Conservation (phyloP, 2,797 vertebrate species). For the Corythornis leucogaster region DNA sequence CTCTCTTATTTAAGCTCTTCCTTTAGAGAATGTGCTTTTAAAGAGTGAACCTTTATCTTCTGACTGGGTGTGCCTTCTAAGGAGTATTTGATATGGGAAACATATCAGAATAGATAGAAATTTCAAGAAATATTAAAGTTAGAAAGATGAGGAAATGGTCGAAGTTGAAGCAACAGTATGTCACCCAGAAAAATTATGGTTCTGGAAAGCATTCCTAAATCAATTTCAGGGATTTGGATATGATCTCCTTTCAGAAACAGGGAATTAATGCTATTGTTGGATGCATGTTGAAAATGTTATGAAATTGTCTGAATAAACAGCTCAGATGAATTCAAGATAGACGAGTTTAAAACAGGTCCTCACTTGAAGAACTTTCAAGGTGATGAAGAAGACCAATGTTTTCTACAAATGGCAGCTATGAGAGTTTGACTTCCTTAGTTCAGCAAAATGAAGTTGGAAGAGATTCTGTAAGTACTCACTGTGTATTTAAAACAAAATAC, state of each 20-base stretch:
- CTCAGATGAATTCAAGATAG: neutral
- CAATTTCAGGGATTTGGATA: neutral
- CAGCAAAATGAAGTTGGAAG: neutral
- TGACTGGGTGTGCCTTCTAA: neutral
- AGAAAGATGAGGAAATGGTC: neutral
- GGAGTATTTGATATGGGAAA: neutral
- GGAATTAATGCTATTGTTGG: neutral
- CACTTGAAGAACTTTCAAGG: neutral
- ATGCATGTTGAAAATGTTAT: neutral
- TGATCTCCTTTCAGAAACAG: neutral
- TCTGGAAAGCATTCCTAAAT: neutral
- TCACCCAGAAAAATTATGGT: neutral
- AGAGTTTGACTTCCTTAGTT: neutral
- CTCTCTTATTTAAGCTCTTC: neutral
- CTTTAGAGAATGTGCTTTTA: neutral
- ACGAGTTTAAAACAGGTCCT: neutral
- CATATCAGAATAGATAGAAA: too few species aligned
- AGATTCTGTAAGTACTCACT: neutral
- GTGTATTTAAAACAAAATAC: neutral
- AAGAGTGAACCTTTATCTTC: neutral
- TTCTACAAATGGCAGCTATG: neutral
- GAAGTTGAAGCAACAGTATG: neutral
- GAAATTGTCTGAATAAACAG: neutral
- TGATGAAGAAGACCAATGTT: neutral
- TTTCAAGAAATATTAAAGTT: neutral